Evolutionary conservation across 2,113 vertebrate species (phyloP).

Genomic region (Cromileptes altivelis): DNA sequence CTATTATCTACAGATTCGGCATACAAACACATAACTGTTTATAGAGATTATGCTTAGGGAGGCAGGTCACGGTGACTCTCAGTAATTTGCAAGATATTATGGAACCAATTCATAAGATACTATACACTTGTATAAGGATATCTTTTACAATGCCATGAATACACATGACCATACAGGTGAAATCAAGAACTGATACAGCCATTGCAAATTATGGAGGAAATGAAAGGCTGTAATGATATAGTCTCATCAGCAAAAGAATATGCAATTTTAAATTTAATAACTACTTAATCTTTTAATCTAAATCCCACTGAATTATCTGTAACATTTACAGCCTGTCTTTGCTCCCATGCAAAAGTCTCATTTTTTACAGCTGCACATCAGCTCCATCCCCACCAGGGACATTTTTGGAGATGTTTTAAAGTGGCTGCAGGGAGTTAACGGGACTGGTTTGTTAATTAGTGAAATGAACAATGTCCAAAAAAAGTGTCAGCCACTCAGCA

Average conservation of each 20-base stretch:
- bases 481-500: conserved; percentile 18
- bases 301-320: not conserved
- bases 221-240: not conserved
- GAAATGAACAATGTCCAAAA: conserved; percentile 26
- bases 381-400: not conserved
- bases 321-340: not conserved
- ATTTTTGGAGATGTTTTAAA: not conserved
- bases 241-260: not conserved
- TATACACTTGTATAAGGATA: no score
- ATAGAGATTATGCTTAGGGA: no score
- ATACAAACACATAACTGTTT: not conserved
- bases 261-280: not conserved
- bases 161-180: not conserved
- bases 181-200: not conserved
- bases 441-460: conserved; percentile 31
- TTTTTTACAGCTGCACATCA: conserved; percentile 1
- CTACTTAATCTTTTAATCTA: not conserved
- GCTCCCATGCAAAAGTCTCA: no score
- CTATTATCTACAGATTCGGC: no score
- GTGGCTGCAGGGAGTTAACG: conserved; percentile 6
- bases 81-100: no score
- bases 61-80: no score
- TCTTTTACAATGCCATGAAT: not conserved
- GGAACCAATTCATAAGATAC: no score
- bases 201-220: not conserved